A percentile compares a stretch with the other conserved stretches of the same genome.
phyloP scores from a whole-genome alignment of 2,888 invertebrate genomes.

The Alviniconcha strummeri region DNA sequence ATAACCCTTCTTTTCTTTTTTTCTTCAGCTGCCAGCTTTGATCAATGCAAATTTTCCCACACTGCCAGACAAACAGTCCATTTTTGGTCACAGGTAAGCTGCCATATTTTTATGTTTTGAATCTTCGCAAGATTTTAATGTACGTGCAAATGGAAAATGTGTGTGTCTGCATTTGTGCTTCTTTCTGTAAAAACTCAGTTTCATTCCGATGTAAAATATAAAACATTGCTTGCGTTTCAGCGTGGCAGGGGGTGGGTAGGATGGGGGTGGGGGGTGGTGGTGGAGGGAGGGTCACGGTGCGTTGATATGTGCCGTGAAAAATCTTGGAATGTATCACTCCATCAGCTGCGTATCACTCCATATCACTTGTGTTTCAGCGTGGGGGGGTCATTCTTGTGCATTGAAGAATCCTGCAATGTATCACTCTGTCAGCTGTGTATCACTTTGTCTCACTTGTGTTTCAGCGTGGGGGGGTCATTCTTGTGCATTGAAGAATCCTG shows the following conservation, averaged over 20 bases:
- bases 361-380: background rate
- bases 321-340: conserved; percentile 60
- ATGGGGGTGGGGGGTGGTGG: background rate
- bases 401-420: background rate
- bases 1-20: background rate
- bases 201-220: too few relatives aligned
- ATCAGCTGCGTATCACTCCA: conserved; percentile 63
- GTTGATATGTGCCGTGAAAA: conserved; percentile 76
- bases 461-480: conserved; percentile 99
- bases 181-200: too few relatives aligned
- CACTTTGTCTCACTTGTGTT: conserved; percentile 55
- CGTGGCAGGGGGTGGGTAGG: conserved; percentile 78
- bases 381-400: background rate
- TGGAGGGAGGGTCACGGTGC: conserved; percentile 93
- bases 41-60: conserved; percentile 85
- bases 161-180: too few relatives aligned
- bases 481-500: too few relatives aligned
- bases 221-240: conserved; percentile 76
- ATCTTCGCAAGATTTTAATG: too few relatives aligned
- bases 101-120: too few relatives aligned
- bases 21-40: conserved; percentile 80
- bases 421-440: too few relatives aligned
- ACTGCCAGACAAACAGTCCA: conserved; percentile 68
- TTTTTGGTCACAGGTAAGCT: conserved; percentile 76
- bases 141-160: too few relatives aligned